These are phyloP conservation scores for Pterocles burchelli DNA, from an alignment of 2,113 vertebrate species.

Conservation along the genomic window DNA sequence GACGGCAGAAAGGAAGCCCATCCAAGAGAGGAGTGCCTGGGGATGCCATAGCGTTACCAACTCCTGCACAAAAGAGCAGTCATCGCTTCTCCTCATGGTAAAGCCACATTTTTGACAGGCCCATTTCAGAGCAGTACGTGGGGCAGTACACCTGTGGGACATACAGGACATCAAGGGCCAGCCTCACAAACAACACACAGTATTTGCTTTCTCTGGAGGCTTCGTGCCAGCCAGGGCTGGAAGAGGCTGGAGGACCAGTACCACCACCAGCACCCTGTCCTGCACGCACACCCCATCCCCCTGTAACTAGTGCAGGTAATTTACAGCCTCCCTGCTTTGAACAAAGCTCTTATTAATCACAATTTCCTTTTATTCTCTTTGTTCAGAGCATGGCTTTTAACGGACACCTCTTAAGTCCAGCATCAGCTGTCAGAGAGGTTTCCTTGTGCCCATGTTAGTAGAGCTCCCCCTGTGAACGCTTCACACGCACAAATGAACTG, in stretches of 20 bases:
- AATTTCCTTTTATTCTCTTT: not conserved
- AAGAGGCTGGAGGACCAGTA: not conserved
- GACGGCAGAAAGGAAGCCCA: not conserved
- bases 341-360: not conserved
- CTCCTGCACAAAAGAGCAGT: not conserved
- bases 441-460: rapidly evolving
- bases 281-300: rapidly evolving
- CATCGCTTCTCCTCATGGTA: not conserved
- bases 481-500: not conserved
- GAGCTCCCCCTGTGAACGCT: not conserved
- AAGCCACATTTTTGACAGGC: not conserved
- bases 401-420: not conserved
- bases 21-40: not conserved
- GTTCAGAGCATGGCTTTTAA: not conserved
- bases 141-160: rapidly evolving
- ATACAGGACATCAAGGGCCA: not conserved
- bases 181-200: not conserved
- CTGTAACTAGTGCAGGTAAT: not conserved
- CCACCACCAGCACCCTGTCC: too few species aligned
- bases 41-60: rapidly evolving
- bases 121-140: rapidly evolving
- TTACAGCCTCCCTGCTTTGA: not conserved
- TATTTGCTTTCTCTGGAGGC: not conserved
- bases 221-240: not conserved
- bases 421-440: not conserved